A percentile compares a stretch with the other conserved stretches of the same genome.
Conservation (phyloP, 2,797 vertebrate genomes). For the Intellagama lesueurii region DNA sequence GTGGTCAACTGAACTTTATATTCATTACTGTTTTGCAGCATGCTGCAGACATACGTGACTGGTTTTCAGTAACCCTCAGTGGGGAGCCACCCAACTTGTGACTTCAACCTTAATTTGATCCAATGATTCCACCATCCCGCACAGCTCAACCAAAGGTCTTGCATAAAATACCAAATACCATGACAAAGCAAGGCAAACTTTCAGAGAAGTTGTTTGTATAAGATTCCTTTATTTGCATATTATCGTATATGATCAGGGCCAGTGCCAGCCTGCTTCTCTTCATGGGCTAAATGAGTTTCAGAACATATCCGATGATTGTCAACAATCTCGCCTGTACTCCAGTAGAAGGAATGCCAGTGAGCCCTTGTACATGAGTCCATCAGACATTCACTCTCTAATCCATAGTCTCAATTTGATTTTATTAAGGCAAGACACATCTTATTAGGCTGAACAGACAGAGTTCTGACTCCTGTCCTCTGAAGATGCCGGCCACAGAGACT, state of each 20-base stretch:
- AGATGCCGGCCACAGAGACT: too few relatives aligned
- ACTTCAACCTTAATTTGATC: background rate
- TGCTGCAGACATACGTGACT: background rate
- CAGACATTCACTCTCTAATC: background rate
- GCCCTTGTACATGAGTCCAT: background rate
- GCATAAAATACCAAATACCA: background rate
- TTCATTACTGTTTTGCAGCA: background rate
- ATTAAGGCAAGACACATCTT: background rate
- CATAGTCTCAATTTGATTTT: background rate
- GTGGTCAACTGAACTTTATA: background rate
- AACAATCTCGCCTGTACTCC: background rate
- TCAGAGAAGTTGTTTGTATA: background rate
- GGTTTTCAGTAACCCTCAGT: background rate
- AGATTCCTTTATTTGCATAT: background rate
- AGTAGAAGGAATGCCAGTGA: background rate
- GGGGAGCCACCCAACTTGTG: background rate
- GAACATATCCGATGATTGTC: background rate
- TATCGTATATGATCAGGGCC: background rate
- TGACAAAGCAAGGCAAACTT: background rate
- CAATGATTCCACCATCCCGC: background rate
- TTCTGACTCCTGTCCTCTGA: too few relatives aligned
- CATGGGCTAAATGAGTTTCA: background rate
- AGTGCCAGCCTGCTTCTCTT: background rate
- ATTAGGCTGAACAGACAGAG: background rate
- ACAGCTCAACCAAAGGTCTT: background rate